These are phyloP conservation scores for Apteryx mantelli DNA, from an alignment of 2,113 vertebrate species.

Conservation along the genomic window DNA sequence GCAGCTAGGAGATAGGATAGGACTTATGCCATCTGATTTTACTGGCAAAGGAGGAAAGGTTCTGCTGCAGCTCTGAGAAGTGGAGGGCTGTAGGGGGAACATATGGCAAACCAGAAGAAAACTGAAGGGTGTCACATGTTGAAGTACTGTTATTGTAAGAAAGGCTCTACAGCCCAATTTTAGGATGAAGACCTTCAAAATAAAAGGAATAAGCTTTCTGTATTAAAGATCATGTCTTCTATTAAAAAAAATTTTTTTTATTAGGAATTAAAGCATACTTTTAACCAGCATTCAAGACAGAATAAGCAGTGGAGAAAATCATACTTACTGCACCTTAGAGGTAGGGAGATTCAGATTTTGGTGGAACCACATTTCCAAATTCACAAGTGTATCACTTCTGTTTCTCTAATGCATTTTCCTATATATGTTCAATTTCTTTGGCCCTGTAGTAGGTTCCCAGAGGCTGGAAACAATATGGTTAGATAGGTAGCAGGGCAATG, in stretches of 20 bases:
- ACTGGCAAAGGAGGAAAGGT: neutral
- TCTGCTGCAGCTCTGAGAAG: neutral
- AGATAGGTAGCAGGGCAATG: neutral
- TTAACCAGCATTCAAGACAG: neutral
- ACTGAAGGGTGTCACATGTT: neutral
- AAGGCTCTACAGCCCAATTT: neutral
- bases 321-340: neutral
- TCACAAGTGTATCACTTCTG: neutral
- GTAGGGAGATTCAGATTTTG: neutral
- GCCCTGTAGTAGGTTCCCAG: neutral
- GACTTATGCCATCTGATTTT: neutral
- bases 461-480: neutral
- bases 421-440: fast-evolving
- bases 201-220: neutral
- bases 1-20: neutral
- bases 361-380: neutral
- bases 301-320: neutral
- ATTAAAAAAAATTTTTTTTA: neutral
- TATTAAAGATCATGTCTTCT: neutral
- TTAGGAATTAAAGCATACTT: neutral
- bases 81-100: neutral
- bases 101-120: neutral
- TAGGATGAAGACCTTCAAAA: neutral
- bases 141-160: neutral
- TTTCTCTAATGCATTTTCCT: neutral